phyloP scores from a whole-genome alignment of 2,888 invertebrate genomes.

The Campopleginae sp. region DNA sequence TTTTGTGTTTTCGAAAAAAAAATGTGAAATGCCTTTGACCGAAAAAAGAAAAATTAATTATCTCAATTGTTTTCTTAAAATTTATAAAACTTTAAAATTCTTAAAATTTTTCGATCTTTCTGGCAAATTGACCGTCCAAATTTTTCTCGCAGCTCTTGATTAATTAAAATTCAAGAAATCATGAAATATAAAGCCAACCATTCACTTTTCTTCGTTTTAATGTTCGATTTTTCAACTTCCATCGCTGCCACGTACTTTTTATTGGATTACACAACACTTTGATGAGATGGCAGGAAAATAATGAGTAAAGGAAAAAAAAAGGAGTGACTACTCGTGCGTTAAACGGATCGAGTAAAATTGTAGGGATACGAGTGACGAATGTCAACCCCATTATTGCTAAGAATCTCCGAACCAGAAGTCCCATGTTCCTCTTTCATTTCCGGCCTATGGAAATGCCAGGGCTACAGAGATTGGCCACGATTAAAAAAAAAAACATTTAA shows the following conservation, averaged over 20 bases:
- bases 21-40: neutral
- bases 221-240: neutral
- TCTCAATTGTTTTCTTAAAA: neutral
- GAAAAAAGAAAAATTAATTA: neutral
- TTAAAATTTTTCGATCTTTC: neutral
- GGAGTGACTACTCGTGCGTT: conserved; percentile 34
- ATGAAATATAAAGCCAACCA: neutral
- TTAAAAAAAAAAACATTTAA: neutral
- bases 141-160: neutral
- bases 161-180: neutral
- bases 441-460: neutral
- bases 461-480: neutral
- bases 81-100: too few relatives aligned
- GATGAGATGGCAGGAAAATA: conserved; percentile 10
- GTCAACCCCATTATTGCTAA: conserved; percentile 40
- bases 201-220: neutral
- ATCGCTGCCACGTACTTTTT: neutral
- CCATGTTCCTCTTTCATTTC: neutral
- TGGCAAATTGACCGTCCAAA: neutral
- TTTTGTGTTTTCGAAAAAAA: conserved; percentile 2
- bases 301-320: conserved; percentile 8
- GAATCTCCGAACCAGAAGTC: conserved; percentile 2
- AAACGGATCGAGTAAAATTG: conserved; percentile 45
- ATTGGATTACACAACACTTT: neutral
- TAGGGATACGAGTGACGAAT: conserved; percentile 57